Evolutionary conservation across 2,113 vertebrate species (phyloP).

Genomic region (Dicerorhinus sumatrensis): DNA sequence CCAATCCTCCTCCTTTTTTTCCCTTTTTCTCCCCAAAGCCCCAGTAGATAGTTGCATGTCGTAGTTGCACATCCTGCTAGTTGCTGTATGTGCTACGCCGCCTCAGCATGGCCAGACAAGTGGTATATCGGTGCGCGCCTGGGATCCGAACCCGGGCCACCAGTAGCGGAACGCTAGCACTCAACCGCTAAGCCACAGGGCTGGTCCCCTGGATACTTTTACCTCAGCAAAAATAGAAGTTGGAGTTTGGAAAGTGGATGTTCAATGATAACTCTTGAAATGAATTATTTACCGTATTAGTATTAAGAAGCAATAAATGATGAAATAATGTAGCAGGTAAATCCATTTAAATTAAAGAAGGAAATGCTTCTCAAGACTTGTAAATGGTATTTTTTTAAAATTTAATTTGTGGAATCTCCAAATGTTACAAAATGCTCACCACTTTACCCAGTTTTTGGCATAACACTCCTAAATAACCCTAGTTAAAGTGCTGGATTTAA

Average conservation of each 20-base stretch:
- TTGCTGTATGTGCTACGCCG: too few relatives aligned
- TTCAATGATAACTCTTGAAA: neutral
- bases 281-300: neutral
- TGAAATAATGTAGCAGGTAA: neutral
- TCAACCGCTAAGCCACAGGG: too few relatives aligned
- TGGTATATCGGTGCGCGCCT: too few relatives aligned
- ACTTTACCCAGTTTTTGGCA: neutral
- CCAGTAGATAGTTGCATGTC: too few relatives aligned
- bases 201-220: neutral
- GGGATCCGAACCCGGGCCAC: too few relatives aligned
- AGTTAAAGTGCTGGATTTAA: neutral
- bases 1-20: too few relatives aligned
- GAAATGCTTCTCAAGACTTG: neutral
- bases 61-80: too few relatives aligned
- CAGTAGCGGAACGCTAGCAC: too few relatives aligned
- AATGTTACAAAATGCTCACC: conserved; percentile 23
- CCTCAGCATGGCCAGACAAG: too few relatives aligned
- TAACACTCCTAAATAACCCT: neutral
- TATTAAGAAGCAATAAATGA: neutral
- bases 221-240: conserved; percentile 19
- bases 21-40: too few relatives aligned
- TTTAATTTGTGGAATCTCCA: conserved; percentile 3
- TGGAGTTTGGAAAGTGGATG: neutral
- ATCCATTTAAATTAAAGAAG: conserved; percentile 39
- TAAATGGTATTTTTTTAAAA: neutral